phyloP scores from a whole-genome alignment of 2,113 vertebrate species.

The Merops nubicus region DNA sequence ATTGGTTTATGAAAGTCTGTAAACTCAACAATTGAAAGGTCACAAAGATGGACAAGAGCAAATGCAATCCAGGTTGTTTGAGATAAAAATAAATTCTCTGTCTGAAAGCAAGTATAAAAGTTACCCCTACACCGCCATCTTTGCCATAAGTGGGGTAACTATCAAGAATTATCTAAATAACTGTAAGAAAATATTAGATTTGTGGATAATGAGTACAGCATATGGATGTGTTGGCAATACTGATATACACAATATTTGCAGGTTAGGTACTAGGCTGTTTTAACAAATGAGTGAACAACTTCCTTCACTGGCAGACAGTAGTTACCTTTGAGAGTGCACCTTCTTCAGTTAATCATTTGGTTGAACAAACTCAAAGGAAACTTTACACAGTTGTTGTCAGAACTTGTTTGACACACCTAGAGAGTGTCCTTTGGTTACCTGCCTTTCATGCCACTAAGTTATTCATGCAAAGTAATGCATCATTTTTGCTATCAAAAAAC shows the following conservation, averaged over 20 bases:
- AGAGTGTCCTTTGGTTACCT: background rate
- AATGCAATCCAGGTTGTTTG: background rate
- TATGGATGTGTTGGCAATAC: background rate
- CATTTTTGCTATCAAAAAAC: background rate
- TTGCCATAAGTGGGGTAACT: background rate
- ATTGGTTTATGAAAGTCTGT: background rate
- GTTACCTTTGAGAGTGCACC: background rate
- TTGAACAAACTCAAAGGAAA: background rate
- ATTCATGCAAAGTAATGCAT: background rate
- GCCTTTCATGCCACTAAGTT: background rate
- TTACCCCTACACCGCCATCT: background rate
- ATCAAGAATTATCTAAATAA: background rate
- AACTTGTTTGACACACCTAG: constrained; percentile 30
- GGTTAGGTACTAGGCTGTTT: background rate
- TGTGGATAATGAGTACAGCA: background rate
- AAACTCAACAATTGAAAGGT: background rate
- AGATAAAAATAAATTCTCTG: background rate
- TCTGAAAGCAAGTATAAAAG: background rate
- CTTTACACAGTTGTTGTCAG: background rate
- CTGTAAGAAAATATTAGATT: background rate
- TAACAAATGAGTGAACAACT: background rate
- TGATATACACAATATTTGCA: background rate
- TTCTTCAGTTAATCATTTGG: background rate
- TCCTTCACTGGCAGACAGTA: background rate
- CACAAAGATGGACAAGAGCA: background rate